Percentiles rank a stretch among this genome's conserved stretches.
phyloP scores from a whole-genome alignment of 2,888 invertebrate genomes.

The Bombylius discolor region DNA sequence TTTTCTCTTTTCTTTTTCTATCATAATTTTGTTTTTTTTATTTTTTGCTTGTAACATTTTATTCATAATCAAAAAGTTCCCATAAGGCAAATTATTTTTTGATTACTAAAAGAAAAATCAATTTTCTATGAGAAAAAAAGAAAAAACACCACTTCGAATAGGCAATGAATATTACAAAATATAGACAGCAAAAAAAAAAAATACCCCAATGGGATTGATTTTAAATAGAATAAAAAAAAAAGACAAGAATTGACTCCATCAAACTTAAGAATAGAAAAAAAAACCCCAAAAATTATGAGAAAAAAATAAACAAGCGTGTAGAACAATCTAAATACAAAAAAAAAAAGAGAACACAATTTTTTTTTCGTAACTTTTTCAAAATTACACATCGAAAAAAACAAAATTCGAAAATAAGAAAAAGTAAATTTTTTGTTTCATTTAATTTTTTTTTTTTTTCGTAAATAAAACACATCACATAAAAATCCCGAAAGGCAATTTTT shows the following conservation, averaged over 20 bases:
- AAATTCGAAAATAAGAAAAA: too few species aligned
- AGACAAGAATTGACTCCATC: neutral
- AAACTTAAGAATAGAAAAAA: neutral
- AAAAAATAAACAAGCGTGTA: neutral
- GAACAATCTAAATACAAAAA: too few species aligned
- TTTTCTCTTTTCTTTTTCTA: too few species aligned
- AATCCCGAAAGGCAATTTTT: constrained; percentile 3
- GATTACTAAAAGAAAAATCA: constrained; percentile 3
- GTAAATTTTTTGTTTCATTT: too few species aligned
- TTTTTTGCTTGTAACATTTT: too few species aligned
- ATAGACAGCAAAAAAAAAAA: constrained; percentile 1
- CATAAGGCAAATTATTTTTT: constrained; percentile 9
- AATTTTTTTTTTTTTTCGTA: too few species aligned
- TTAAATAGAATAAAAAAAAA: too few species aligned
- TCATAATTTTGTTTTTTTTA: too few species aligned
- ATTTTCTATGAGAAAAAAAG: neutral
- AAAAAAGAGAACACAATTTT: too few species aligned
- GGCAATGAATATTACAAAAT: constrained; percentile 4
- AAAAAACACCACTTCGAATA: neutral
- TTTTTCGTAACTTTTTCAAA: too few species aligned
- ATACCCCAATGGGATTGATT: neutral
- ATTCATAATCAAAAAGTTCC: neutral
- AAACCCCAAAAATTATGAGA: neutral
- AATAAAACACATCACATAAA: too few species aligned
- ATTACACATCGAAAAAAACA: too few species aligned